Conservation (phyloP, 2,113 vertebrate species). For the Stigmatopora nigra region DNA sequence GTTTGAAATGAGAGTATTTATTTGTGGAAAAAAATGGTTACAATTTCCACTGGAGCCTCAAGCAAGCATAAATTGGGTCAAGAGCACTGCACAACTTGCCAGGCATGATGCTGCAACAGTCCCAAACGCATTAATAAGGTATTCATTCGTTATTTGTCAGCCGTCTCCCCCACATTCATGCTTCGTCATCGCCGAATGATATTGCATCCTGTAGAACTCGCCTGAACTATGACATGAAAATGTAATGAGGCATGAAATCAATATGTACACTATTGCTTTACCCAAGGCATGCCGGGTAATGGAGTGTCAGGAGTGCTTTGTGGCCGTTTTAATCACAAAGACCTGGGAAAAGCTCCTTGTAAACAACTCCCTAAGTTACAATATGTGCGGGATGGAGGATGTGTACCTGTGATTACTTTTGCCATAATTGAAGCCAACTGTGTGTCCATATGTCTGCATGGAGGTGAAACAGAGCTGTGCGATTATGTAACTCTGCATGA, state of each 20-base stretch:
- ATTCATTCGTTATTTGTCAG: constrained; percentile 52
- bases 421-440: constrained; percentile 26
- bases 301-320: constrained; percentile 70
- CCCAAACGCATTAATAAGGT: constrained; percentile 35
- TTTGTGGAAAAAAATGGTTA: not conserved
- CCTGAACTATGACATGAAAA: constrained; percentile 60
- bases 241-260: constrained; percentile 75
- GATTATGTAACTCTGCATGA: constrained; percentile 4
- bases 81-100: constrained; percentile 15
- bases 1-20: not conserved
- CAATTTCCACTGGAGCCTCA: not conserved
- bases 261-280: constrained; percentile 67
- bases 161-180: constrained; percentile 46
- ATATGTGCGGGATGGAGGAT: constrained; percentile 8
- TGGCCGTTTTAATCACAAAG: constrained; percentile 69
- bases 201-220: constrained; percentile 46
- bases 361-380: constrained; percentile 46
- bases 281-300: constrained; percentile 69
- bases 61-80: constrained; percentile 33
- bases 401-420: constrained; percentile 40
- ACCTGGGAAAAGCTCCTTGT: constrained; percentile 64
- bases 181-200: constrained; percentile 42
- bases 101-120: constrained; percentile 6
- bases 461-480: constrained; percentile 12
- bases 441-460: constrained; percentile 20